Conservation (phyloP, 2,797 vertebrate species). For the Alca torda region DNA sequence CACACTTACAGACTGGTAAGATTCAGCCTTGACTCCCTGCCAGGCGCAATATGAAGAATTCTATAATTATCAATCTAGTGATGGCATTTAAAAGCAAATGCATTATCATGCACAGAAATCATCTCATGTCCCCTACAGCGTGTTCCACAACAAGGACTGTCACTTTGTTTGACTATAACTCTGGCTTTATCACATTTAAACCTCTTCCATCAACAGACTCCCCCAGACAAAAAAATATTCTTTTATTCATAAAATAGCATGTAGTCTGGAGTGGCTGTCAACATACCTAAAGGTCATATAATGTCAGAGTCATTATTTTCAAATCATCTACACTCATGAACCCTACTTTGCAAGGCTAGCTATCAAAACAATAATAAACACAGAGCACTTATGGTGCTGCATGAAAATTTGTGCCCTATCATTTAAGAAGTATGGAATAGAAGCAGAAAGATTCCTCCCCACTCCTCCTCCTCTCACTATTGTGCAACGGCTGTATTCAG, state of each 20-base stretch:
- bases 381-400: accelerated
- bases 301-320: slow-evolving; percentile 53
- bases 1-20: neutral
- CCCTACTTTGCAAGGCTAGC: neutral
- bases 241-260: slow-evolving; percentile 39
- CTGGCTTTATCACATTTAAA: slow-evolving; percentile 43
- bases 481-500: neutral
- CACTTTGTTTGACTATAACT: slow-evolving; percentile 22
- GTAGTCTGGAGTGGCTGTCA: slow-evolving; percentile 4
- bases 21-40: slow-evolving; percentile 60
- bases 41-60: slow-evolving; percentile 71
- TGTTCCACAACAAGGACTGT: slow-evolving; percentile 49
- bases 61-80: slow-evolving; percentile 70
- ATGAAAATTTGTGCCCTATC: neutral
- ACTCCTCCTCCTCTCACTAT: neutral
- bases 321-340: slow-evolving; percentile 5
- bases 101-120: slow-evolving; percentile 60
- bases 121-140: slow-evolving; percentile 41
- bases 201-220: slow-evolving; percentile 30
- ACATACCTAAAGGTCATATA: slow-evolving; percentile 28
- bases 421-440: neutral
- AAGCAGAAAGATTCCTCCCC: neutral
- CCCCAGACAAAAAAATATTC: neutral
- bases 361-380: slow-evolving; percentile 38
- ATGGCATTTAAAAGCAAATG: slow-evolving; percentile 71